Evolutionary conservation across 2,888 invertebrate species (phyloP).

Genomic region (Drosophila tripunctata): DNA sequence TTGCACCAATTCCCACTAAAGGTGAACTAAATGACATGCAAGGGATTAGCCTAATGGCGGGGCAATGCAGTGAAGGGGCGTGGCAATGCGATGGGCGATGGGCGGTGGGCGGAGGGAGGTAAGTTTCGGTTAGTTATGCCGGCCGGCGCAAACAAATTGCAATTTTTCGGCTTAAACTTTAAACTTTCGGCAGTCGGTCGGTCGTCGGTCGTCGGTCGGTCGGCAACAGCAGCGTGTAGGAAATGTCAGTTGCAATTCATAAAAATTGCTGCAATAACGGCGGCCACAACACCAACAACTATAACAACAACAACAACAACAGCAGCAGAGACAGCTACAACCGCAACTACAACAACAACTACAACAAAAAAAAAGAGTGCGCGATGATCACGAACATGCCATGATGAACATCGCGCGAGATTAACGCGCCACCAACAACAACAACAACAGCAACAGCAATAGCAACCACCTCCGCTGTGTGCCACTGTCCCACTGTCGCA

Average conservation of each 20-base stretch:
- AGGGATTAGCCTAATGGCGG: neutral
- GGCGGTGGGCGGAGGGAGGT: conserved; percentile 6
- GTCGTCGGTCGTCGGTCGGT: conserved; percentile 15
- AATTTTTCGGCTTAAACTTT: conserved; percentile 73
- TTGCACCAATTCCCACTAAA: conserved; percentile 65
- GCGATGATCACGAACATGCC: conserved; percentile 72
- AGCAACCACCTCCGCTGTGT: conserved; percentile 3
- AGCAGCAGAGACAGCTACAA: neutral
- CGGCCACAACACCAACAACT: conserved; percentile 24
- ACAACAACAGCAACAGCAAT: conserved; percentile 12
- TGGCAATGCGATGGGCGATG: neutral
- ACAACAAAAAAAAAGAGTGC: conserved; percentile 24
- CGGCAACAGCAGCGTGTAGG: conserved; percentile 66
- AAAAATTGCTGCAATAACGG: conserved; percentile 78
- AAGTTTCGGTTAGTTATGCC: conserved; percentile 40
- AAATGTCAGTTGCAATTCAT: conserved; percentile 83
- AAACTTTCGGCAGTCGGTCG: conserved; percentile 69
- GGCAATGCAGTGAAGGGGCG: neutral
- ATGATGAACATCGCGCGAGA: conserved; percentile 77
- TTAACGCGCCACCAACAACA: conserved; percentile 58
- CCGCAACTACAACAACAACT: neutral
- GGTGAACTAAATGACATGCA: conserved; percentile 61
- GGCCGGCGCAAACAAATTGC: conserved; percentile 64
- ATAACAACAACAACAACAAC: conserved; percentile 11
- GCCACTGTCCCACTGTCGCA: neutral